phyloP scores from a whole-genome alignment of 2,797 vertebrate species.

The Tapirus indicus region DNA sequence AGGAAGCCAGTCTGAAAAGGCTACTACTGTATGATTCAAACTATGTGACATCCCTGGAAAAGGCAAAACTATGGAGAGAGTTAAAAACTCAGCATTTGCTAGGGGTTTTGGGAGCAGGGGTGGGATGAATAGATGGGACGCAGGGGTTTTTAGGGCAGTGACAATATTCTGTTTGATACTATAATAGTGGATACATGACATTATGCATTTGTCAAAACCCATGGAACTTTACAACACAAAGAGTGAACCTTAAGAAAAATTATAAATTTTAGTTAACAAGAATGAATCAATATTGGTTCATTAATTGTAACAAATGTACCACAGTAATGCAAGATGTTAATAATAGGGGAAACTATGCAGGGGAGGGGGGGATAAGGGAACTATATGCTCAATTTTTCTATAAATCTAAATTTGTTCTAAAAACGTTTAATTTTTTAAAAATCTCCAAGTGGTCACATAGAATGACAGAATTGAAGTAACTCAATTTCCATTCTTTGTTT shows the following conservation, averaged over 20 bases:
- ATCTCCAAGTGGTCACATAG: not conserved
- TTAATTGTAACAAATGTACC: not conserved
- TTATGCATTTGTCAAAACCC: not conserved
- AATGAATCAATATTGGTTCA: not conserved
- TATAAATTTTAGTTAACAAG: not conserved
- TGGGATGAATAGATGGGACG: not conserved
- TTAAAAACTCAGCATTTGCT: not conserved
- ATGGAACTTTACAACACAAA: not conserved
- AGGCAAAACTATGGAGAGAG: not conserved
- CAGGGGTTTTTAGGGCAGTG: not conserved
- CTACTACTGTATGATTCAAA: not conserved
- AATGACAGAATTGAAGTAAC: not conserved
- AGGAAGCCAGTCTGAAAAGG: not conserved
- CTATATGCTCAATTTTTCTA: not conserved
- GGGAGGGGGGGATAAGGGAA: accelerated
- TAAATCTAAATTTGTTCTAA: not conserved
- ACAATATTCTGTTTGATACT: not conserved
- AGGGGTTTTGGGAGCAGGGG: accelerated
- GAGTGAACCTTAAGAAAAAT: not conserved
- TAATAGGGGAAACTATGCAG: not conserved
- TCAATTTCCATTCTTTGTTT: not conserved
- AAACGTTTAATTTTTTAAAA: not conserved
- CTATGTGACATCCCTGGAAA: not conserved
- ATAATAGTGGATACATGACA: not conserved
- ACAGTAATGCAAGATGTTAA: not conserved